Evolutionary conservation across 2,113 vertebrate species (phyloP), one percentile per base, ranked within the genome.

Genomic region (Megaceryle maxima): DNA sequence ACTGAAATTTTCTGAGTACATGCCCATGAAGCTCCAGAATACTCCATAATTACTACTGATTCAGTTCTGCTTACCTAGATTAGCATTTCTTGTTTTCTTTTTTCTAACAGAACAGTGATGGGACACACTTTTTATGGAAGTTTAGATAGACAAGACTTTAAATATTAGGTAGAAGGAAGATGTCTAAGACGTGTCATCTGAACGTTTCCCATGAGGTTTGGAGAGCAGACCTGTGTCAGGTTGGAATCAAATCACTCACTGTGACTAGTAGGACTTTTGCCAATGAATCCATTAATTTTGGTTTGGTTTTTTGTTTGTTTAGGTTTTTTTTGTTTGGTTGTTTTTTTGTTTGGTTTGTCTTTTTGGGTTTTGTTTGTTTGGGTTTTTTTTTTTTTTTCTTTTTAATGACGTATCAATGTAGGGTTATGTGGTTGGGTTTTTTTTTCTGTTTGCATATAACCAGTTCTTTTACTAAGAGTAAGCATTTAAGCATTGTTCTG

Each of bases 331-430:
- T 37, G 37, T 37, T 37, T 37, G 37, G 37, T 37, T 37, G 37
- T 37, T 37, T 37, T 37, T 37, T 37, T 37, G 37, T 37, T 37
- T 37, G 37, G 7, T 37, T 37, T 37, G 37, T 37, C 37, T 37
- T 37, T 37, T 37, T 37, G 7, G 37, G 37, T 37, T 37, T 37
- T 37, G 37, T 37, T 37, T 37, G 37, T 37, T 37, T 37, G 37
- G 22, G 56, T 0, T 1, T 39, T 28, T 2, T 2, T 2, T 2
- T 28, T 13, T 10, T 17, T 35, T n/a, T n/a, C n/a, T 10, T 41
- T 2, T 3, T 21, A 46, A 48, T 21, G 5, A 28, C 28, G 3
- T 15, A 64, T 11, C 31, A 24, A 6, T 37, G 18, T 43, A 37
- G 3, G 3, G 1, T 6, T 7, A 44, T 31, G 17, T 66, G 17